Evolutionary conservation across 2,888 invertebrate genomes (phyloP).

Genomic region (Toxonevra muliebris): DNA sequence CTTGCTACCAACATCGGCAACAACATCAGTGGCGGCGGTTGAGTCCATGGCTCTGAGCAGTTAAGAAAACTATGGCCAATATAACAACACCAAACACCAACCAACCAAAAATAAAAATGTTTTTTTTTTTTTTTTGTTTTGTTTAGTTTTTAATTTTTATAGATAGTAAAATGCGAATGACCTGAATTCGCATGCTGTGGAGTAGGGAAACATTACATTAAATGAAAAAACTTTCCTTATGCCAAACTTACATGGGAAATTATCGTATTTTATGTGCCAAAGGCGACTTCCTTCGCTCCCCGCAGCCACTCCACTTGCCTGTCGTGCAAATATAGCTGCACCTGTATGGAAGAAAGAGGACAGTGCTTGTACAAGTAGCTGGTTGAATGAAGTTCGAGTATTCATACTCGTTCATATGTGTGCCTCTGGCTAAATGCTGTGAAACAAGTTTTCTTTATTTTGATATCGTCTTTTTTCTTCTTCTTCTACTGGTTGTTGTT

Average conservation of each 20-base stretch:
- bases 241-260: background rate
- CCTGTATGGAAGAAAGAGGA: no score
- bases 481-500: background rate
- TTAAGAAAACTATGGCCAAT: no score
- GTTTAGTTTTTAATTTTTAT: slow-evolving; percentile 27
- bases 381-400: no score
- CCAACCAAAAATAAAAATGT: no score
- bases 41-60: slow-evolving; percentile 18
- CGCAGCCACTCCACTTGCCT: background rate
- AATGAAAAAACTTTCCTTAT: background rate
- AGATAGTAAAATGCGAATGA: slow-evolving; percentile 52
- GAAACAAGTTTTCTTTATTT: background rate
- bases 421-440: background rate
- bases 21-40: slow-evolving; percentile 34
- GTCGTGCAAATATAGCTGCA: no score
- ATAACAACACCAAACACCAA: no score
- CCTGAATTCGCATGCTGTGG: slow-evolving; percentile 50
- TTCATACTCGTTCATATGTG: background rate
- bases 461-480: background rate
- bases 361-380: no score
- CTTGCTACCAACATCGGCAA: background rate
- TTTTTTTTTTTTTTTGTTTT: no score
- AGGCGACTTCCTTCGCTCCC: background rate
- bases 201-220: slow-evolving; percentile 12
- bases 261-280: background rate